These are phyloP conservation scores for Aphidoletes aphidimyza DNA, from an alignment of 2,888 invertebrate species.

Conservation along the genomic window DNA sequence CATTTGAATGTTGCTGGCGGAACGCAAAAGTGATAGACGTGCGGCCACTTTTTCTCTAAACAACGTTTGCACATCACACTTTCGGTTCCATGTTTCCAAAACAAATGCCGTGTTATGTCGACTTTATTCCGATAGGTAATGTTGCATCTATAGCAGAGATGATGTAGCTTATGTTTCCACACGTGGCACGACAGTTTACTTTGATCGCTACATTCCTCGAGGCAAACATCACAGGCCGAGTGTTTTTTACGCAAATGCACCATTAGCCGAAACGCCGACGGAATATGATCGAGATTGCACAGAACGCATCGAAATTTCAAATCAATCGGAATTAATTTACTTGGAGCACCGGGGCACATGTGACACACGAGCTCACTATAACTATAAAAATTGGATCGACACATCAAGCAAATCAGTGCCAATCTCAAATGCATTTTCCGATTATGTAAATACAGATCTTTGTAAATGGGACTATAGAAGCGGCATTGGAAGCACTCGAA, in stretches of 20 bases:
- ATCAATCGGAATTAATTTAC: constrained; percentile 67
- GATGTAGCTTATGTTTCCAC: constrained; percentile 90
- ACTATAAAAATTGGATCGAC: constrained; percentile 86
- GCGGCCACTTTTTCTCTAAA: constrained; percentile 90
- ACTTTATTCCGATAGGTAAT: constrained; percentile 88
- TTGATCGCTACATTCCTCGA: constrained; percentile 84
- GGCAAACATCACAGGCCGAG: constrained; percentile 86
- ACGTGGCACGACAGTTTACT: constrained; percentile 82
- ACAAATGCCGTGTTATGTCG: constrained; percentile 88
- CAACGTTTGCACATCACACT: constrained; percentile 86
- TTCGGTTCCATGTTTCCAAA: constrained; percentile 93
- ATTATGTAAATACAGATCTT: constrained; percentile 87
- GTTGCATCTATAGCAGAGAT: constrained; percentile 87
- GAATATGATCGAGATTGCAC: constrained; percentile 79
- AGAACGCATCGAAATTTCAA: constrained; percentile 84
- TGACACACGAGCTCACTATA: constrained; percentile 89
- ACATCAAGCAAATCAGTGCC: constrained; percentile 85
- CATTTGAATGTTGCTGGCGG: constrained; percentile 82
- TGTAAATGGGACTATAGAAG: constrained; percentile 80
- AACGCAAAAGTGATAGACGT: constrained; percentile 90
- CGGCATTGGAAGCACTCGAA: constrained; percentile 91
- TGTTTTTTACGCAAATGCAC: constrained; percentile 87
- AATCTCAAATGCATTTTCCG: constrained; percentile 88
- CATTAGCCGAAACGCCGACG: constrained; percentile 89
- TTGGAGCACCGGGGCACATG: constrained; percentile 80